phyloP scores from a whole-genome alignment of 2,113 vertebrate genomes.

The Bubo scandiacus region DNA sequence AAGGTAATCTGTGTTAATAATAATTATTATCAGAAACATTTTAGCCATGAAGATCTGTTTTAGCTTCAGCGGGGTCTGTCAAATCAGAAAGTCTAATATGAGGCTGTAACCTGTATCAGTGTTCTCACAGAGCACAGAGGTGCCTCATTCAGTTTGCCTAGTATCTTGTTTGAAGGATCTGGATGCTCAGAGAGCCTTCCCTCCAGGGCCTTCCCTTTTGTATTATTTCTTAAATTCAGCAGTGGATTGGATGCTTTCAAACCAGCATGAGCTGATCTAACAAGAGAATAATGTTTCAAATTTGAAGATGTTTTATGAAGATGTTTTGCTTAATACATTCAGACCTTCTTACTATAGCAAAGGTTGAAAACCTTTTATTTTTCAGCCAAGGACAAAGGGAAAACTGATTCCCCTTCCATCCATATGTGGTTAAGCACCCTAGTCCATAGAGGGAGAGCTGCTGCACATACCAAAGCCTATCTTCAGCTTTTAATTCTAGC shows the following conservation, averaged over 20 bases:
- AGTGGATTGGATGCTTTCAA: background rate
- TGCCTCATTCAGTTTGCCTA: background rate
- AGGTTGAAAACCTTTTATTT: background rate
- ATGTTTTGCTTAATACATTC: background rate
- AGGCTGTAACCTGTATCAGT: background rate
- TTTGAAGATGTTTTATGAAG: background rate
- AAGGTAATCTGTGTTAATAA: background rate
- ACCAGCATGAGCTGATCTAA: background rate
- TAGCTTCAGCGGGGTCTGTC: background rate
- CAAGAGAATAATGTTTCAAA: background rate
- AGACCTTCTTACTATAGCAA: background rate
- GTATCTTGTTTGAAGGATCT: background rate
- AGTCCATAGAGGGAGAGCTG: accelerated
- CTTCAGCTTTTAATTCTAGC: background rate
- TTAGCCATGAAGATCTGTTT: background rate
- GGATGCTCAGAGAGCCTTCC: background rate
- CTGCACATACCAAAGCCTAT: background rate
- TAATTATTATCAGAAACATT: background rate
- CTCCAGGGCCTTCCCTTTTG: background rate
- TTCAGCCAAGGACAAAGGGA: background rate
- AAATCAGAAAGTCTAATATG: background rate
- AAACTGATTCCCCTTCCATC: background rate
- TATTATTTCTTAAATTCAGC: background rate
- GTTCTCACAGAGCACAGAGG: background rate
- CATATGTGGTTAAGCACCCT: background rate